A percentile compares a stretch with the other conserved stretches of the same genome.
phyloP scores from a whole-genome alignment of 2,113 vertebrate genomes.

The Nibea coibor region DNA sequence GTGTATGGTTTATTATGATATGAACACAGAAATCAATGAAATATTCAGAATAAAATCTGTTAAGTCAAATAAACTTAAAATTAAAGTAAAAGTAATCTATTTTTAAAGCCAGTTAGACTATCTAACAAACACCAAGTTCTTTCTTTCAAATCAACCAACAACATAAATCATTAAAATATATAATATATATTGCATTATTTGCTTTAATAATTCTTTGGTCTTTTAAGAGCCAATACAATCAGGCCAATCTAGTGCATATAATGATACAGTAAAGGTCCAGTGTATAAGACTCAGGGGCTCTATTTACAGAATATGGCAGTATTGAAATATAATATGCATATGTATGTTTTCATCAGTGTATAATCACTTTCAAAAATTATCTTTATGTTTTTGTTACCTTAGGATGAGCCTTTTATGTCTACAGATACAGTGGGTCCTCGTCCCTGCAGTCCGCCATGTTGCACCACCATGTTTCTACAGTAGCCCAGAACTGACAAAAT shows the following conservation, averaged over 20 bases:
- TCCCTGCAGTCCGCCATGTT: no score
- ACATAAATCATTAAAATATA: not conserved
- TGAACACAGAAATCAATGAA: not conserved
- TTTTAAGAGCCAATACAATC: not conserved
- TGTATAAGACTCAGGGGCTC: no score
- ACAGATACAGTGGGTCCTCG: no score
- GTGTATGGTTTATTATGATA: not conserved
- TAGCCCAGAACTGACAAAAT: no score
- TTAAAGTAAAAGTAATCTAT: not conserved
- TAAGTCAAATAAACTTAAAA: not conserved
- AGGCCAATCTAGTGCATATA: not conserved
- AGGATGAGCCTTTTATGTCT: no score
- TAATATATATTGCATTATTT: not conserved
- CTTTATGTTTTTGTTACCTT: no score
- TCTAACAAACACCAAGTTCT: not conserved
- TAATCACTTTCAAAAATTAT: no score
- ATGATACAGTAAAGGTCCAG: not conserved
- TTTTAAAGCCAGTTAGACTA: not conserved
- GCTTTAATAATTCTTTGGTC: not conserved
- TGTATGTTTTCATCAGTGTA: no score
- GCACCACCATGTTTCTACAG: no score
- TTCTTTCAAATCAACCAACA: not conserved
- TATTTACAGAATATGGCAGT: no score
- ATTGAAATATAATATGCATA: no score
- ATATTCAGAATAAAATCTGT: not conserved